A percentile compares a stretch with the other conserved stretches of the same genome.
These are phyloP conservation scores for Crypturellus tataupa DNA, from an alignment of 2,797 vertebrate genomes.

Conservation along the genomic window DNA sequence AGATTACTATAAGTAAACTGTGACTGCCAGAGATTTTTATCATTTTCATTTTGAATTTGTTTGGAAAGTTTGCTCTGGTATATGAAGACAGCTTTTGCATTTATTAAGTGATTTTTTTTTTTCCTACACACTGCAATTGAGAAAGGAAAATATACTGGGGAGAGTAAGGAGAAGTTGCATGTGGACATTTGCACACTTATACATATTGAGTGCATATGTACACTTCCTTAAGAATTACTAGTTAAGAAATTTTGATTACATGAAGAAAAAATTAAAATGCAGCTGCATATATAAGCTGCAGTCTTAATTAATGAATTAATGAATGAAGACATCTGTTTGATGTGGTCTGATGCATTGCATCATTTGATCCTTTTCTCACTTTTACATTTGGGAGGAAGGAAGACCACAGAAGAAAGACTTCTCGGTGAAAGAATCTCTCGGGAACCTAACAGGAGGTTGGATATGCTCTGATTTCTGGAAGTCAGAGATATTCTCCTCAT, in stretches of 20 bases:
- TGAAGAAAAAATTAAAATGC: not conserved
- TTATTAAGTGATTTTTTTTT: not conserved
- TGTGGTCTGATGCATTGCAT: not conserved
- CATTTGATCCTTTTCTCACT: not conserved
- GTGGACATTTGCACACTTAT: accelerated
- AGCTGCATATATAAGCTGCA: not conserved
- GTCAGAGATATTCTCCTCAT: not conserved
- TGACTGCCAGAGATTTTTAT: accelerated
- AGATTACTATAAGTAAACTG: not conserved
- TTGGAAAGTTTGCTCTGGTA: not conserved
- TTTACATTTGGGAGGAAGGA: not conserved
- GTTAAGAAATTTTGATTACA: not conserved
- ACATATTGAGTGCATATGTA: not conserved
- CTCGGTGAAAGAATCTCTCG: not conserved
- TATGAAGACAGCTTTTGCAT: not conserved
- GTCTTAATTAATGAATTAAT: not conserved
- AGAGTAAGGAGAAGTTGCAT: accelerated
- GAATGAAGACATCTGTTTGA: not conserved
- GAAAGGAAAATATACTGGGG: not conserved
- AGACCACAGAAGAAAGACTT: not conserved
- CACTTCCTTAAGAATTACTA: not conserved
- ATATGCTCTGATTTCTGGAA: not conserved
- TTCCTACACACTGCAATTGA: not conserved
- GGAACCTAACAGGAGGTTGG: accelerated
- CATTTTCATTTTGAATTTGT: not conserved